These are phyloP conservation scores for Samia ricini DNA, from an alignment of 1,140 invertebrate genomes.

Conservation along the genomic window DNA sequence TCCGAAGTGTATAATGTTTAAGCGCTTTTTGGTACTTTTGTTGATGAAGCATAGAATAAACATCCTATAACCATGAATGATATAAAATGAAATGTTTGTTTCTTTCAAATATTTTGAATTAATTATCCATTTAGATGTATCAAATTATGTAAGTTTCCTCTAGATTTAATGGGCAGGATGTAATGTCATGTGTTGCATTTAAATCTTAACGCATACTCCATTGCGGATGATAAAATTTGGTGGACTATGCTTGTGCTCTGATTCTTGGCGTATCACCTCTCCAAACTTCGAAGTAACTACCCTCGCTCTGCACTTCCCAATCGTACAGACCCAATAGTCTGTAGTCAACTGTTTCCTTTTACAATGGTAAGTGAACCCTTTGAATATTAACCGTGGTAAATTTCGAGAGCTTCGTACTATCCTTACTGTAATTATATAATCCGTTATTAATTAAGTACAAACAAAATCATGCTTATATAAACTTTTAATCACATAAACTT, in stretches of 20 bases:
- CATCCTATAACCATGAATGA: no score
- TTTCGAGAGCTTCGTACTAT: not conserved
- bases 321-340: slow-evolving; percentile 26
- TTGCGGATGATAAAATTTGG: not conserved
- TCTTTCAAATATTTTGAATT: no score
- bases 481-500: no score
- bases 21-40: no score
- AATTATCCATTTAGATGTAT: no score
- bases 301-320: not conserved
- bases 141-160: no score
- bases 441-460: not conserved
- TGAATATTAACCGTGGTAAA: slow-evolving; percentile 18
- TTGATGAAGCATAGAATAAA: no score
- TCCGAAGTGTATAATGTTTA: no score
- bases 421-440: not conserved
- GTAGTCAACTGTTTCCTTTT: slow-evolving; percentile 28
- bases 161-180: no score
- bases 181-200: no score
- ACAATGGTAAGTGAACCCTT: slow-evolving; percentile 43
- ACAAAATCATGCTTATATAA: not conserved
- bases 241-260: not conserved
- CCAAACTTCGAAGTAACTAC: not conserved
- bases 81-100: no score
- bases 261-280: not conserved
- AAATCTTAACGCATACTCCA: not conserved